phyloP scores from a whole-genome alignment of 2,113 vertebrate species.

The Prinia subflava region DNA sequence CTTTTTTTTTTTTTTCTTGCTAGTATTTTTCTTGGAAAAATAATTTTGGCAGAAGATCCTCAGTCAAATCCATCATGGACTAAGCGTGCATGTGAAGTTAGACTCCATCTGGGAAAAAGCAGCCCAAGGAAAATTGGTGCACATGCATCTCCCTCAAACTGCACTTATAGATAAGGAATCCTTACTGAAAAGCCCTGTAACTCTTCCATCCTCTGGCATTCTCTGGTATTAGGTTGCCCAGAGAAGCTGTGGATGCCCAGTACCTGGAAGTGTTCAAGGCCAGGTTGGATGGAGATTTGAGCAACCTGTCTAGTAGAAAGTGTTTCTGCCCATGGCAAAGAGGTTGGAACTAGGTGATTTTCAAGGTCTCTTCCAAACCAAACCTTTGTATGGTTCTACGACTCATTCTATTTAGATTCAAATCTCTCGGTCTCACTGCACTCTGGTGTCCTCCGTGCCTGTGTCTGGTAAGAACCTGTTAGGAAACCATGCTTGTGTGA shows the following conservation, averaged over 20 bases:
- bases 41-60: not conserved
- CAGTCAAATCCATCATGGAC: not conserved
- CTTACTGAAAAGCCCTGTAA: not conserved
- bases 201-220: not conserved
- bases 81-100: not conserved
- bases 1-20: not conserved
- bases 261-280: not conserved
- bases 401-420: not conserved
- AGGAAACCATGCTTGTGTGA: accelerated
- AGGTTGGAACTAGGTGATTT: not conserved
- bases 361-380: not conserved
- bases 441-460: not conserved
- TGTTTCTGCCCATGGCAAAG: not conserved
- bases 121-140: not conserved
- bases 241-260: not conserved
- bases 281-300: not conserved
- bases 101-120: not conserved
- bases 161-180: not conserved
- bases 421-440: not conserved
- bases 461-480: not conserved
- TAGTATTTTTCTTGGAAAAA: not conserved
- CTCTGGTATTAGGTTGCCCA: not conserved
- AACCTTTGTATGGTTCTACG: not conserved
- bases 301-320: not conserved
- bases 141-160: not conserved